A percentile compares a stretch with the other conserved stretches of the same genome.
These are phyloP conservation scores for Latrodectus elegans DNA, from an alignment of 2,888 invertebrate genomes.

Conservation along the genomic window DNA sequence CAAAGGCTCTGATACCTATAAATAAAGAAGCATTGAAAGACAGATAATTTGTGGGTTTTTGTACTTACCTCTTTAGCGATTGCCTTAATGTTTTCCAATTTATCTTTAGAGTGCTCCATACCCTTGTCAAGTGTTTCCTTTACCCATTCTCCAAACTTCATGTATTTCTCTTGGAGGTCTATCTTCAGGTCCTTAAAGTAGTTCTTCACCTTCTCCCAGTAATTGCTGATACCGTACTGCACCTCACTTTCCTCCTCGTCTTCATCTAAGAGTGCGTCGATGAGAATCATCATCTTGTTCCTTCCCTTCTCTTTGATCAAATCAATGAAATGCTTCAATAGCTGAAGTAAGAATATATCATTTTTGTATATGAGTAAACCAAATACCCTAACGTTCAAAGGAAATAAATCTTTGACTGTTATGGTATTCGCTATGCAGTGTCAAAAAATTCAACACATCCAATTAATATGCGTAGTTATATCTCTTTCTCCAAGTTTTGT, in stretches of 20 bases:
- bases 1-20: no score
- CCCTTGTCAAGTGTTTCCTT: constrained; percentile 46
- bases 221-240: constrained; percentile 23
- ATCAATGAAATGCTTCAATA: constrained; percentile 19
- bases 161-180: constrained; percentile 61
- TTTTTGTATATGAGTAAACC: no score
- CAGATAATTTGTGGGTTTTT: background rate
- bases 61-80: constrained; percentile 60
- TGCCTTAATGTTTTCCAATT: constrained; percentile 56
- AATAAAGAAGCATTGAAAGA: no score
- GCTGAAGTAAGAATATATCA: constrained; percentile 7
- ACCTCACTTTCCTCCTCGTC: constrained; percentile 20
- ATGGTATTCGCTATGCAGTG: no score
- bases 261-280: constrained; percentile 21
- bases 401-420: no score
- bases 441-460: no score
- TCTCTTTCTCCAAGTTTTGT: no score
- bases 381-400: no score
- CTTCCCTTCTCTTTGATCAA: constrained; percentile 42
- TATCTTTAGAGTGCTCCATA: constrained; percentile 59
- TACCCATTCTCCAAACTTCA: constrained; percentile 67
- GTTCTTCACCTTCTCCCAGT: constrained; percentile 61
- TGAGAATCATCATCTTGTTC: constrained; percentile 31
- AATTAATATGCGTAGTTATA: no score
- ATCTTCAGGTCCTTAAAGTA: constrained; percentile 62